Percentiles rank a stretch among this genome's conserved stretches.
phyloP scores from a whole-genome alignment of 1,140 invertebrate genomes.

The Lasioglossum albipes region DNA sequence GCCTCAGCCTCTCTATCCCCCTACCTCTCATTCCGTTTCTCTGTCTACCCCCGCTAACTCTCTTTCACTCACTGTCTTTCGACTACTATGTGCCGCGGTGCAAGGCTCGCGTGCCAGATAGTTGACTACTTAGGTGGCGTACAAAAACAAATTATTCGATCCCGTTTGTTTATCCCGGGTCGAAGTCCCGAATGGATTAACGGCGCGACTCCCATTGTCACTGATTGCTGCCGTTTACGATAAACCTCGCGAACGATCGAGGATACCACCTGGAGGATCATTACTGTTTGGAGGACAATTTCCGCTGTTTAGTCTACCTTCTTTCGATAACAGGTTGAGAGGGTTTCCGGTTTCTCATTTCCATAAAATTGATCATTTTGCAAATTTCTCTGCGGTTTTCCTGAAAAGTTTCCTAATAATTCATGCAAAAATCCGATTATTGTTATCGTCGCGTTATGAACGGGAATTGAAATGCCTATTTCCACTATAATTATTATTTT shows the following conservation, averaged over 20 bases:
- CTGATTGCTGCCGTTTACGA: neutral
- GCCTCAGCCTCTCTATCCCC: conserved; percentile 11
- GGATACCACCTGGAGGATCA: no score
- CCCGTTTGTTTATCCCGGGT: conserved; percentile 62
- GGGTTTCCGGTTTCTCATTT: no score
- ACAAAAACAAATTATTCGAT: conserved; percentile 67
- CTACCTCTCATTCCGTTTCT: neutral
- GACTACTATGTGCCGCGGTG: conserved; percentile 1
- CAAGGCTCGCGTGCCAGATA: conserved; percentile 60
- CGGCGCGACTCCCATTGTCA: neutral
- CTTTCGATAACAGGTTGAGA: no score
- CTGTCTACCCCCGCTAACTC: neutral
- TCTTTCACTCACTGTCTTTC: conserved; percentile 18
- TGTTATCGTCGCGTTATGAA: no score
- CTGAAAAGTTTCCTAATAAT: no score
- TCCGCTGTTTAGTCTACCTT: no score
- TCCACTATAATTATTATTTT: no score
- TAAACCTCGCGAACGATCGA: neutral
- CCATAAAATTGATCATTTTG: no score
- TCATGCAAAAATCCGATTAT: no score
- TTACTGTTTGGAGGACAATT: no score
- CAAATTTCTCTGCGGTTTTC: no score
- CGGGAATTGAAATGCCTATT: no score
- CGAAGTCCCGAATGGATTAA: conserved; percentile 44
- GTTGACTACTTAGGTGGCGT: conserved; percentile 62